These are phyloP conservation scores for Brotula barbata DNA, from an alignment of 2,797 vertebrate species.

Conservation along the genomic window DNA sequence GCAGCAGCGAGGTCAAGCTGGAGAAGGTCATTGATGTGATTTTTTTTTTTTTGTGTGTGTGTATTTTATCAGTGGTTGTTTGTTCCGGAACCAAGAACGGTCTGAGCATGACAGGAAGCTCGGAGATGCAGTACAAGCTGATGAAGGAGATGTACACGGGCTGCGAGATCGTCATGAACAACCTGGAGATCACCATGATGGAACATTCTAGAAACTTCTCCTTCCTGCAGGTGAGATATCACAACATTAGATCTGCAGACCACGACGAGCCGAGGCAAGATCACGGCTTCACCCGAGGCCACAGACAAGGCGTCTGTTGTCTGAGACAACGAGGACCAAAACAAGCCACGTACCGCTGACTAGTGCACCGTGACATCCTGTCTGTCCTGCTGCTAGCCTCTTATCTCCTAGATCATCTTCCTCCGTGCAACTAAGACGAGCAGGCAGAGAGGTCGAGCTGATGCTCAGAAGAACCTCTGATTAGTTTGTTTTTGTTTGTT, in stretches of 20 bases:
- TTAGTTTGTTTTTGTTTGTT: too few relatives aligned
- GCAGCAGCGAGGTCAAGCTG: too few relatives aligned
- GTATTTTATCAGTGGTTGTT: conserved; percentile 65
- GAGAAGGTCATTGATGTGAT: too few relatives aligned
- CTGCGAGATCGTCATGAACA: conserved; percentile 94
- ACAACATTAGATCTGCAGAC: neutral
- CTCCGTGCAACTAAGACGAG: too few relatives aligned
- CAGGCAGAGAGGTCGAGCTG: too few relatives aligned
- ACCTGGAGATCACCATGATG: conserved; percentile 94
- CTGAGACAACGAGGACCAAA: neutral
- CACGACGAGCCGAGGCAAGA: conserved; percentile 27
- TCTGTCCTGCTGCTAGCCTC: too few relatives aligned
- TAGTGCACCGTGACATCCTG: conserved; percentile 13
- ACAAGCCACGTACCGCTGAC: conserved; percentile 15
- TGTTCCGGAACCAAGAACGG: conserved; percentile 89
- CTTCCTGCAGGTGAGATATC: conserved; percentile 85
- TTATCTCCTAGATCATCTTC: too few relatives aligned
- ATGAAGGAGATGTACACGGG: conserved; percentile 84
- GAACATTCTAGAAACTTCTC: conserved; percentile 86
- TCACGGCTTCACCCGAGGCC: conserved; percentile 9
- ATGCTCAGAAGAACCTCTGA: too few relatives aligned
- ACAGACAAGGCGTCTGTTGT: conserved; percentile 5
- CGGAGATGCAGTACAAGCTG: conserved; percentile 82
- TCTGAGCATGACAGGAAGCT: conserved; percentile 84
- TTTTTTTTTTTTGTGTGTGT: conserved; percentile 2